Percentiles rank a stretch among this genome's conserved stretches.
Conservation (phyloP, 2,113 vertebrate species). For the Semnornis frantzii region DNA sequence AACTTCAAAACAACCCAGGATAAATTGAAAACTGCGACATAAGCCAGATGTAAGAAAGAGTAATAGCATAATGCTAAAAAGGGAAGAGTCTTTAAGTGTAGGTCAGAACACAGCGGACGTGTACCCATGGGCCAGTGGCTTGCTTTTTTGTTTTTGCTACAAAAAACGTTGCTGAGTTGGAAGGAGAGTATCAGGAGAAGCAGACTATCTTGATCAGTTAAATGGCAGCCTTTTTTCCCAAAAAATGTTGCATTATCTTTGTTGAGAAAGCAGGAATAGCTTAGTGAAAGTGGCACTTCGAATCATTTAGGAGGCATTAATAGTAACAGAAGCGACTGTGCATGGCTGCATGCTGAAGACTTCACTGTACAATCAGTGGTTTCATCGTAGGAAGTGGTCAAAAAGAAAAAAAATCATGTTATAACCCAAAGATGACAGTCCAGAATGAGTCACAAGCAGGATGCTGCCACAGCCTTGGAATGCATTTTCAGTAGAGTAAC, state of each 20-base stretch:
- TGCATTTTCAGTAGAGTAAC: not conserved
- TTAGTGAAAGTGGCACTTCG: not conserved
- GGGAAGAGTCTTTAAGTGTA: not conserved
- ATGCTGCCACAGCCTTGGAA: not conserved
- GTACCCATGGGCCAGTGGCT: not conserved
- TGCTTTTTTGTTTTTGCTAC: not conserved
- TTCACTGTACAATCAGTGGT: not conserved
- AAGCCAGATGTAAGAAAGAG: not conserved
- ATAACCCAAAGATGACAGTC: not conserved
- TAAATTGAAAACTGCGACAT: not conserved
- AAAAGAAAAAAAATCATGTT: not conserved
- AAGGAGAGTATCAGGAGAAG: not conserved
- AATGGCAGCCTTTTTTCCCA: not conserved
- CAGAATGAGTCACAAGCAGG: not conserved
- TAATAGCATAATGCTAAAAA: not conserved
- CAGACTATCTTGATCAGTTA: not conserved
- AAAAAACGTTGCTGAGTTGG: not conserved
- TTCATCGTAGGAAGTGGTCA: not conserved
- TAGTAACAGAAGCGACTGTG: not conserved
- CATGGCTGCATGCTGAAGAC: not conserved
- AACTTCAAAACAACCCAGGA: not conserved
- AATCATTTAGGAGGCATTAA: not conserved
- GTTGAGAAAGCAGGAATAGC: not conserved
- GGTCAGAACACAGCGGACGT: not conserved
- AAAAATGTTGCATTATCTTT: not conserved